Evolutionary conservation across 2,113 vertebrate genomes (phyloP), one percentile per base, ranked within the genome.

Genomic region (Cryptotis parvus): DNA sequence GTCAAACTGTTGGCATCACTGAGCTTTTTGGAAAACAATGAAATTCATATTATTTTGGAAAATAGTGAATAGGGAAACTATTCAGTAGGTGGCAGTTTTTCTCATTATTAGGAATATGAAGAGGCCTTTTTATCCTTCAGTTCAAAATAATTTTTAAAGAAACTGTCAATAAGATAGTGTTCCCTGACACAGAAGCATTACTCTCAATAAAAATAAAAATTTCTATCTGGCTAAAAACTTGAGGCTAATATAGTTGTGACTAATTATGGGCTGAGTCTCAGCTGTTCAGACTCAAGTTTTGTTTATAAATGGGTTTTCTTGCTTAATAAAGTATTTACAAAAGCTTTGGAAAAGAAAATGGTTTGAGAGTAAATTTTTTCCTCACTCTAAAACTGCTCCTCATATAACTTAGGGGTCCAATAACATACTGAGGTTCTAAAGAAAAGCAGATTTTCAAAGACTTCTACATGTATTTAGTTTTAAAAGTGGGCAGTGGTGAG

Each of bases 71-170:
- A 90, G 24, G 61, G 84, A 95, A 94, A 75, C n/a, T 74, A 61
- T 37, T 79, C 82, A 92, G 49, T 75, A 78, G 66, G 41, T 82
- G 22, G 26, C 37, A 75, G 12, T n/a, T 1, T 41, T 41, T 10
- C 27, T 77, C 8, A 78, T 74, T 35, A 65, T n/a, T 66, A 37
- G 39, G 24, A 43, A 4, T 39, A 58, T 49, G 68, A 79, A 70
- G 18, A 84, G 27, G 22, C 12, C 9, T 12, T 90, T n/a, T 84
- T 83, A 24, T 83, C 39, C 6, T 29, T 90, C 68, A 10, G n/a
- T 61, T 91, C 45, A 93, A 87, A 94, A 68, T 63, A 93, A 26
- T 31, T 76, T 91, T 86, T 29, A 74, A 58, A 9, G 87, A 87
- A 84, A 16, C 45, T 74, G 92, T 77, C 33, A 83, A 7, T 6